These are phyloP conservation scores for Leptatherina wallacei DNA, from an alignment of 2,797 vertebrate genomes.

Conservation along the genomic window DNA sequence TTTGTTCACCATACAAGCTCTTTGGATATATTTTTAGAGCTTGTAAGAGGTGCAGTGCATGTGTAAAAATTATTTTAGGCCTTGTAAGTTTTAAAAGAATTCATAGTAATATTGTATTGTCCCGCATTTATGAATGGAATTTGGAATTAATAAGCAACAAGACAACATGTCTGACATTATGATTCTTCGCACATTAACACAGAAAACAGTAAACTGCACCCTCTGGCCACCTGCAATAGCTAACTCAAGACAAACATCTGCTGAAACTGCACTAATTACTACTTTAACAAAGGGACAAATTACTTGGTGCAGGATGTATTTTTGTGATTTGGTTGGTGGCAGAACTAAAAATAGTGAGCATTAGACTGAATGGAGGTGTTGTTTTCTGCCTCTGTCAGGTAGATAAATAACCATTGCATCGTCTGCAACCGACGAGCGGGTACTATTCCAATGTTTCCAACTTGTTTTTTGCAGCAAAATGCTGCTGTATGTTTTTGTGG, in stretches of 20 bases:
- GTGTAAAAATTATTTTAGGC: background rate
- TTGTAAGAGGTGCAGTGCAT: background rate
- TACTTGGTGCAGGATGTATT: too few relatives aligned
- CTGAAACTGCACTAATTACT: background rate
- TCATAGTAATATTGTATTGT: background rate
- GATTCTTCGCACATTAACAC: background rate
- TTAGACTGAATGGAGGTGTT: background rate
- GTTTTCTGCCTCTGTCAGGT: background rate
- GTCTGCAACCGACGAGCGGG: background rate
- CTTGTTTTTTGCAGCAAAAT: slow-evolving; percentile 2
- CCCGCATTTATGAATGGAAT: too few relatives aligned
- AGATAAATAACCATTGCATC: background rate
- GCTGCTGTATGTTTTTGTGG: background rate
- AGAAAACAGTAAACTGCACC: too few relatives aligned
- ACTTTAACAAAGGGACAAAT: background rate
- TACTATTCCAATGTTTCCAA: background rate
- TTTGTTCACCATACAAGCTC: background rate
- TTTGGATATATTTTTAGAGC: background rate
- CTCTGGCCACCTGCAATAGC: too few relatives aligned
- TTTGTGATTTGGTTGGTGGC: background rate
- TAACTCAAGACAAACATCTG: too few relatives aligned
- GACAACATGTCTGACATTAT: too few relatives aligned
- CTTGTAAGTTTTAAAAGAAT: background rate
- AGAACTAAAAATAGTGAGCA: background rate
- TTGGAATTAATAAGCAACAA: too few relatives aligned